These are phyloP conservation scores for Lepidiolamprologus cunningtoni DNA, from an alignment of 2,113 vertebrate genomes.

Conservation along the genomic window DNA sequence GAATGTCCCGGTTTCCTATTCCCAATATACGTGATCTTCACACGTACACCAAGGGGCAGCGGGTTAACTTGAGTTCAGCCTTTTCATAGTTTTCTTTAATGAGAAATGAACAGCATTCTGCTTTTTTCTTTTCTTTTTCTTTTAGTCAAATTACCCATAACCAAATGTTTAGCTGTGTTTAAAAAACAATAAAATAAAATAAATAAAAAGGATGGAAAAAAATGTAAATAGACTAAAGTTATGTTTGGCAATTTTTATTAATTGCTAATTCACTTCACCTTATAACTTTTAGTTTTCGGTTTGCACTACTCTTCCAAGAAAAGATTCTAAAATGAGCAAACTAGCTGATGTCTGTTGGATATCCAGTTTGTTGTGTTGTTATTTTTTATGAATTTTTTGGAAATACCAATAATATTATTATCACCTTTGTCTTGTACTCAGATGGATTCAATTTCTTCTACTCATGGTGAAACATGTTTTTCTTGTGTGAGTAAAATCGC, in stretches of 20 bases:
- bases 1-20: background rate
- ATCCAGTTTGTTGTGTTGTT: conserved; percentile 54
- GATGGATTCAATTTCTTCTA: conserved; percentile 56
- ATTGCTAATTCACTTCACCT: conserved; percentile 51
- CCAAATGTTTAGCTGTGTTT: conserved; percentile 59
- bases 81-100: conserved; percentile 31
- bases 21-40: conserved; percentile 21
- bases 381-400: conserved; percentile 55
- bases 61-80: conserved; percentile 39
- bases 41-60: background rate
- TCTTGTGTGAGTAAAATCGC: conserved; percentile 59
- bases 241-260: conserved; percentile 51
- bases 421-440: conserved; percentile 60
- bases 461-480: conserved; percentile 64
- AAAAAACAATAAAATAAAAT: conserved; percentile 14
- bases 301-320: conserved; percentile 60
- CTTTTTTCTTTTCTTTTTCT: background rate
- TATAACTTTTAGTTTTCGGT: conserved; percentile 30
- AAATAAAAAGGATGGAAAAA: conserved; percentile 8
- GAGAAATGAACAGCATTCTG: conserved; percentile 22
- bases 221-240: conserved; percentile 63
- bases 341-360: conserved; percentile 53
- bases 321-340: conserved; percentile 53
- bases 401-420: conserved; percentile 43
- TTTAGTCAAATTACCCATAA: conserved; percentile 29